phyloP scores from a whole-genome alignment of 2,113 vertebrate species.

The Motacilla tschutschensis region DNA sequence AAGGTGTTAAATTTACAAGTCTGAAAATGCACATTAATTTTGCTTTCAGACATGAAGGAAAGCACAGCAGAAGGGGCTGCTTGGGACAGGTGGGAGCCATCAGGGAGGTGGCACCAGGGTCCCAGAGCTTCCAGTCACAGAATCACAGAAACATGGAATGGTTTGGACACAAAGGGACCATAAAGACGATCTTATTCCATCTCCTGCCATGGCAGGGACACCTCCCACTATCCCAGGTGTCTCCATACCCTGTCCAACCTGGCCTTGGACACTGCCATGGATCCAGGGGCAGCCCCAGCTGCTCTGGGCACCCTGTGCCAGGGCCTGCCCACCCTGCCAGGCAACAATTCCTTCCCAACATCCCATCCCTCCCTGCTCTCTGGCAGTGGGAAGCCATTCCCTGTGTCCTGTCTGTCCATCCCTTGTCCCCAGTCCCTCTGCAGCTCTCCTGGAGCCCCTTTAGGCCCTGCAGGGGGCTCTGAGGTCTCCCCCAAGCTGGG shows the following conservation, averaged over 20 bases:
- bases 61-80: accelerated
- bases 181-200: not conserved
- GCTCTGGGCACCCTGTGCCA: not conserved
- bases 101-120: accelerated
- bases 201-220: not conserved
- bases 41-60: not conserved
- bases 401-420: not conserved
- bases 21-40: not conserved
- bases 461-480: not conserved
- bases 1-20: not conserved
- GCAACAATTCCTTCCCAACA: not conserved
- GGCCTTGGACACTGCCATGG: not conserved
- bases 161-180: not conserved
- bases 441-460: not conserved
- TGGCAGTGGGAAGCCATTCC: not conserved
- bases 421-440: not conserved
- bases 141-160: not conserved
- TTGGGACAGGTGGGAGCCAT: accelerated
- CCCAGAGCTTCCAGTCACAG: not conserved
- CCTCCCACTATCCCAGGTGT: accelerated
- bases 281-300: not conserved
- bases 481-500: not conserved
- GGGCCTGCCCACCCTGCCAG: not conserved
- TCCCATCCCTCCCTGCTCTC: not conserved
- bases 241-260: accelerated